phyloP scores from a whole-genome alignment of 1,140 invertebrate genomes.

The Drosophila prosaltans region DNA sequence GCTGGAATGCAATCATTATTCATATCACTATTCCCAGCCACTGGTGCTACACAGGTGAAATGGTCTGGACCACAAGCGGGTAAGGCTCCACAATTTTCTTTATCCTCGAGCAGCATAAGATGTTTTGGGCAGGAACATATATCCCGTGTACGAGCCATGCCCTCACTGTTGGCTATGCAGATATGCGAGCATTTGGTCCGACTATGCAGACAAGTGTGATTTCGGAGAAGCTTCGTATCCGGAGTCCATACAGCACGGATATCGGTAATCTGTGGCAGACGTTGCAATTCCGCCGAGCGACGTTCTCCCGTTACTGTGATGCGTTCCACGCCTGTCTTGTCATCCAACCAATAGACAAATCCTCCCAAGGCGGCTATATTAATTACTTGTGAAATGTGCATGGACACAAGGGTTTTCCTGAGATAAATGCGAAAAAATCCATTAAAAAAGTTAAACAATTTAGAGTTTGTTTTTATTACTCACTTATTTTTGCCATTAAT shows the following conservation, averaged over 20 bases:
- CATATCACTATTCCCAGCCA: conserved; percentile 68
- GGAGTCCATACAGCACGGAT: conserved; percentile 85
- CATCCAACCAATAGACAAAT: conserved; percentile 93
- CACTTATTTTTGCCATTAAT: conserved; percentile 89
- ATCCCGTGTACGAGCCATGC: conserved; percentile 81
- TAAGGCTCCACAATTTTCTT: conserved; percentile 87
- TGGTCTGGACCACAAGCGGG: conserved; percentile 90
- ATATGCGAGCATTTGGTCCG: conserved; percentile 82
- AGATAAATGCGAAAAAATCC: no score
- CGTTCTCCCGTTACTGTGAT: conserved; percentile 84
- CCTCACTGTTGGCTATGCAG: conserved; percentile 88
- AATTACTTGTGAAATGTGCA: conserved; percentile 84
- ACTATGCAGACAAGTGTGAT: conserved; percentile 76
- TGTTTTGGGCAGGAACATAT: conserved; percentile 91
- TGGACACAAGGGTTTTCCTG: conserved; percentile 83
- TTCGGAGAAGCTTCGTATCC: conserved; percentile 70
- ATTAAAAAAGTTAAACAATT: no score
- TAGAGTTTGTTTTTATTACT: conserved; percentile 40
- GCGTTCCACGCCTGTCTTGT: conserved; percentile 86
- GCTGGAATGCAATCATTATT: conserved; percentile 91
- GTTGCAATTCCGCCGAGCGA: conserved; percentile 83
- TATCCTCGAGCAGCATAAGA: conserved; percentile 88
- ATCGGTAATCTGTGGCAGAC: conserved; percentile 86
- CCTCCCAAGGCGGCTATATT: conserved; percentile 87
- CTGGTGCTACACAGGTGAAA: conserved; percentile 88